Evolutionary conservation across 2,888 invertebrate genomes (phyloP).

Genomic region (Cataglyphis cursor): DNA sequence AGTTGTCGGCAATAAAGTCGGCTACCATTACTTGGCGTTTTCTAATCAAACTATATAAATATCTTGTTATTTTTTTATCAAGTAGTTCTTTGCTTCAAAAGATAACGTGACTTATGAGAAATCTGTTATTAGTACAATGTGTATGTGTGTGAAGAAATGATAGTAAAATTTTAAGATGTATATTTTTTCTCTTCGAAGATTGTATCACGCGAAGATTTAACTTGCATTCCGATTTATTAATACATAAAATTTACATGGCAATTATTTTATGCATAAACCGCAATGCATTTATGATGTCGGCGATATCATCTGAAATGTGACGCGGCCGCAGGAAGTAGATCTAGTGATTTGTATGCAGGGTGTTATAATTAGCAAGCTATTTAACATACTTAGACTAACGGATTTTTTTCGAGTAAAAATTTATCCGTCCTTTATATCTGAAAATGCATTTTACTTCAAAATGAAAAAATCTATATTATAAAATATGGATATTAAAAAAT

Average conservation of each 20-base stretch:
- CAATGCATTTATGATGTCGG: not conserved
- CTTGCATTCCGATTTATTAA: not conserved
- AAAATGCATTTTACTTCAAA: conserved; percentile 3
- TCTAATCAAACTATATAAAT: conserved; percentile 5
- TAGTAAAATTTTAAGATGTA: not conserved
- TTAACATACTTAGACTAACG: conserved; percentile 17
- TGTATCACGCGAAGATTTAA: not conserved
- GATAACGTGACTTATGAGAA: not conserved
- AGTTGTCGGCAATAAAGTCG: not conserved
- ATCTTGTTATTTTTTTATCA: not conserved
- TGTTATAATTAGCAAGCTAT: conserved; percentile 9
- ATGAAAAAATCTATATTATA: not conserved
- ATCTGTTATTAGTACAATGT: not conserved
- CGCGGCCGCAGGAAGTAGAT: not conserved
- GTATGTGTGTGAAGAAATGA: not conserved
- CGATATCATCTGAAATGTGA: not conserved
- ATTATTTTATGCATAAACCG: not conserved
- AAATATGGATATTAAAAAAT: not conserved
- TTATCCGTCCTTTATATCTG: not conserved
- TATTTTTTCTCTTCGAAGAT: not conserved
- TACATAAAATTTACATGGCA: not conserved
- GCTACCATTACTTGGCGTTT: conserved; percentile 53
- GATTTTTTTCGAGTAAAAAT: not conserved
- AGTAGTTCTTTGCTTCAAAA: not conserved
- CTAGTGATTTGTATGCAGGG: not conserved